Evolutionary conservation across 92 coral and sea anemone species (phyloP).

Genomic region (Isaurus tuberculatus): DNA sequence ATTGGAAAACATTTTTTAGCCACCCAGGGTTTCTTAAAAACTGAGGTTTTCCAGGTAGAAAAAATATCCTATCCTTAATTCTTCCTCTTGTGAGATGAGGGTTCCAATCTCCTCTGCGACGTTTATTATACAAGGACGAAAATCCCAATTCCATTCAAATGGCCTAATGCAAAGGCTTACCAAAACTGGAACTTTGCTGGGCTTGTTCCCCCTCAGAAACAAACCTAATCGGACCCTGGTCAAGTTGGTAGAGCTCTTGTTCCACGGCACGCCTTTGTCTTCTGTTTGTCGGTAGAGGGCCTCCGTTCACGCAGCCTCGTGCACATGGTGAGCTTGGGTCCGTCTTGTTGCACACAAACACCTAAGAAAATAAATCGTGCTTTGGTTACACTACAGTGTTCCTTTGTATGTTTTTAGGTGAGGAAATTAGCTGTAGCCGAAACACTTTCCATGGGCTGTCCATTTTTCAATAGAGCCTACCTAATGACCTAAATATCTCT

Average conservation of each 20-base stretch:
- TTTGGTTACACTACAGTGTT: background rate
- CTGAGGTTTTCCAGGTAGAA: too few relatives aligned
- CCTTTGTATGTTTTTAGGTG: background rate
- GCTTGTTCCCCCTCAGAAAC: background rate
- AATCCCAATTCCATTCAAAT: too few relatives aligned
- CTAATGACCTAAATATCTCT: too few relatives aligned
- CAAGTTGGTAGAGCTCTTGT: background rate
- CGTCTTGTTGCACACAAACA: constrained; percentile 35
- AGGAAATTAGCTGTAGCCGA: background rate
- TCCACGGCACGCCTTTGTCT: constrained; percentile 22
- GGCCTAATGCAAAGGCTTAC: background rate
- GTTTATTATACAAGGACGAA: background rate
- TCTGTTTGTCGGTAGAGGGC: background rate
- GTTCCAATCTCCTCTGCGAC: too few relatives aligned
- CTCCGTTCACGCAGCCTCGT: background rate
- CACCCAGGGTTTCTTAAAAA: too few relatives aligned
- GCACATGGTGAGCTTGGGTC: constrained; percentile 35
- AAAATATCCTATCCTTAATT: too few relatives aligned
- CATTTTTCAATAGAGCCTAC: too few relatives aligned
- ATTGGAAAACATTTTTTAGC: too few relatives aligned
- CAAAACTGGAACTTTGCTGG: background rate
- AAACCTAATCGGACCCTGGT: constrained; percentile 29
- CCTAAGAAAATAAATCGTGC: background rate
- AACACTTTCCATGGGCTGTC: too few relatives aligned
- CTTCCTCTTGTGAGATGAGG: too few relatives aligned